Conservation (phyloP, 35 echinoderm and acorn worm species). For the Apostichopus californicus region DNA sequence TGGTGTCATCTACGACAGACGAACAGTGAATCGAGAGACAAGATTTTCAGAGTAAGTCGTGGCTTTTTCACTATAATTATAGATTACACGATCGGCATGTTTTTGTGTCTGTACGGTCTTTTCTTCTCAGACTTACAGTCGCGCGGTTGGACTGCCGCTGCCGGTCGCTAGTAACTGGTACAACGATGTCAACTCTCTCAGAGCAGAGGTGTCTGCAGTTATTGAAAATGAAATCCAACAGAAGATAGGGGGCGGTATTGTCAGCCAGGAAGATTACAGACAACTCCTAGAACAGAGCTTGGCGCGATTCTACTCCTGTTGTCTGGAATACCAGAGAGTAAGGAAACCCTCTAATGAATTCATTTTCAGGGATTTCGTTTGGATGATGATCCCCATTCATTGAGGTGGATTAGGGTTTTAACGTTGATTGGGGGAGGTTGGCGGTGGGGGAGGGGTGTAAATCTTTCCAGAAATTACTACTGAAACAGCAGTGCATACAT, state of each 20-base stretch:
- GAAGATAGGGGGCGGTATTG: slow-evolving; percentile 71
- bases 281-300: slow-evolving; percentile 82
- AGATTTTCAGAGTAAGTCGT: too few relatives aligned
- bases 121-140: slow-evolving; percentile 71
- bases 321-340: slow-evolving; percentile 92
- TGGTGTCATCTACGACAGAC: too few relatives aligned
- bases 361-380: too few relatives aligned
- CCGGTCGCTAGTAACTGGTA: slow-evolving; percentile 14
- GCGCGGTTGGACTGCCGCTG: slow-evolving; percentile 19
- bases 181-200: slow-evolving; percentile 37
- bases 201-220: slow-evolving; percentile 68
- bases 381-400: too few relatives aligned
- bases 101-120: background rate
- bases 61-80: too few relatives aligned
- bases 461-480: too few relatives aligned
- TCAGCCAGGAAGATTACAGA: slow-evolving; percentile 83
- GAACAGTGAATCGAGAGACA: too few relatives aligned
- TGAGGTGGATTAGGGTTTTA: too few relatives aligned
- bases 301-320: slow-evolving; percentile 80
- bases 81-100: too few relatives aligned
- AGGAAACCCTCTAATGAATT: background rate
- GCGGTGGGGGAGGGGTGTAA: too few relatives aligned
- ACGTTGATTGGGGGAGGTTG: too few relatives aligned
- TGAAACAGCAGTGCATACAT: too few relatives aligned
- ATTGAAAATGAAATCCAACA: slow-evolving; percentile 91